Conservation (phyloP, 2,113 vertebrate species). For the Pterocles orientalis region DNA sequence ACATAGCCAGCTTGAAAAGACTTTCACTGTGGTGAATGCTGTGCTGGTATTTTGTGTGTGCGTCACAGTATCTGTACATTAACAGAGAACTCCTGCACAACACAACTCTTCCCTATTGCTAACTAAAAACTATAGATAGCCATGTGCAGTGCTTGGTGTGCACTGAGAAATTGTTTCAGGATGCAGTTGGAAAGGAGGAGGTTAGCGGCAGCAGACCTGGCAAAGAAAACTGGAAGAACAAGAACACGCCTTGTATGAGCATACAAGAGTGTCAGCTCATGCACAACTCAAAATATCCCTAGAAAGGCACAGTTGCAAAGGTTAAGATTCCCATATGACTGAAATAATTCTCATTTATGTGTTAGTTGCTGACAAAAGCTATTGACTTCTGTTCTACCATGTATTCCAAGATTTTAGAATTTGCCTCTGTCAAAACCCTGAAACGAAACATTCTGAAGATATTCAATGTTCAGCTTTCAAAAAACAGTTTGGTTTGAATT, state of each 20-base stretch:
- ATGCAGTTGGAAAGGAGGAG: neutral
- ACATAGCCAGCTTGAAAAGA: neutral
- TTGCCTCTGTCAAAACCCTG: conserved; percentile 13
- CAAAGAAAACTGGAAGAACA: neutral
- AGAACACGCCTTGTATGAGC: conserved; percentile 9
- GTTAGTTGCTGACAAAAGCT: conserved; percentile 37
- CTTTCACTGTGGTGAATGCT: neutral
- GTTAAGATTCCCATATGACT: conserved; percentile 29
- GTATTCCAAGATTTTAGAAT: conserved; percentile 35
- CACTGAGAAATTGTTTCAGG: neutral
- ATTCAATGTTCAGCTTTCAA: conserved; percentile 12
- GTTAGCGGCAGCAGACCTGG: neutral
- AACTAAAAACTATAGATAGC: neutral
- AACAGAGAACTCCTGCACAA: neutral
- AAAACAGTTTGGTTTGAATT: neutral
- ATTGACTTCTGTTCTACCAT: conserved; percentile 22
- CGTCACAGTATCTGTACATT: neutral
- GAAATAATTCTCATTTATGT: conserved; percentile 42
- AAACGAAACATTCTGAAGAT: conserved; percentile 1
- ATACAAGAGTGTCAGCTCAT: neutral
- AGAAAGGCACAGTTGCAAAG: conserved; percentile 28
- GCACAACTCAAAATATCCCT: neutral
- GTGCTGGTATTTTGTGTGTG: neutral
- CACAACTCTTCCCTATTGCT: neutral
- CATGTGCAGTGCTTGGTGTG: rapidly evolving